Conservation (phyloP, 2,113 vertebrate genomes). For the Prolemur simus region DNA sequence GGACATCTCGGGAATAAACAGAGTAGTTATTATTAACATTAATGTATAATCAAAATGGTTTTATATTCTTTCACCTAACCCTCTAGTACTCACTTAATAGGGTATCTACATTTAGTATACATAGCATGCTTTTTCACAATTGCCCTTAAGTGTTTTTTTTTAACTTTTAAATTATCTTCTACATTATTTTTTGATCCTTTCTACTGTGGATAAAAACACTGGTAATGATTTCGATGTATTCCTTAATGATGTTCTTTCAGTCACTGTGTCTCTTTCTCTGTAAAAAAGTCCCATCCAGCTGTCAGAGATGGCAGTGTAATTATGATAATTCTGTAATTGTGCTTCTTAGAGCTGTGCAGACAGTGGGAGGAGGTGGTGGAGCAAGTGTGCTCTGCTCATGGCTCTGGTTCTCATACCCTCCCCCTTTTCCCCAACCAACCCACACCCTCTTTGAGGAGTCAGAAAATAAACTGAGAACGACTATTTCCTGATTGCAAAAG, state of each 20-base stretch:
- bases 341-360: conserved; percentile 46
- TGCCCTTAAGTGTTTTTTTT: background rate
- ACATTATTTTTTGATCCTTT: conserved; percentile 16
- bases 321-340: conserved; percentile 75
- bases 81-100: background rate
- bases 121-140: background rate
- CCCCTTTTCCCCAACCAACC: background rate
- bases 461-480: background rate
- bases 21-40: background rate
- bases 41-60: background rate
- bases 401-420: background rate
- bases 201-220: conserved; percentile 46
- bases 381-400: background rate
- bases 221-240: conserved; percentile 51
- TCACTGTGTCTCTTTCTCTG: background rate
- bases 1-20: background rate
- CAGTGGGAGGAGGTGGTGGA: conserved; percentile 44
- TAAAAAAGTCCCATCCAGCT: conserved; percentile 69
- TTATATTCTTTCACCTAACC: background rate
- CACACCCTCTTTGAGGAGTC: background rate
- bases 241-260: conserved; percentile 54
- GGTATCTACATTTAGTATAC: background rate
- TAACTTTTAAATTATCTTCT: conserved; percentile 32
- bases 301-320: conserved; percentile 74
- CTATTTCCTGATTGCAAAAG: background rate